Conservation (phyloP, 2,113 vertebrate species). For the Noctilio leporinus region DNA sequence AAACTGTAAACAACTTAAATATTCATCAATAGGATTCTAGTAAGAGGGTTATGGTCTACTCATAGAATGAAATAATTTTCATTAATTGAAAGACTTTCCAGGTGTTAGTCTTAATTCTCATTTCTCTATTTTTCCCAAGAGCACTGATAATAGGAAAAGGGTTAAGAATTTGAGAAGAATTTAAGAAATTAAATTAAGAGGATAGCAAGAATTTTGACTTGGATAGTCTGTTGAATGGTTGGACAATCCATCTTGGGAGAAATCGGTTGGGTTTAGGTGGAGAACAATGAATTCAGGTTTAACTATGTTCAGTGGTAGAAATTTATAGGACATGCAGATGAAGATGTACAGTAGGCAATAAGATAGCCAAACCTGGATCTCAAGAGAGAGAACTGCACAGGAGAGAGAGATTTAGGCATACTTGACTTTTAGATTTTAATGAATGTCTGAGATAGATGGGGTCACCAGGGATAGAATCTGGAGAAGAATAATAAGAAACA, state of each 20-base stretch:
- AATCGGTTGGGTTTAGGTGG: neutral
- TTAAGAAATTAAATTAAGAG: neutral
- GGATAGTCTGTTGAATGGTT: neutral
- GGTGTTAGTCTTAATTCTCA: neutral
- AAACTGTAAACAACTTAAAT: neutral
- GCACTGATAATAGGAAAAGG: neutral
- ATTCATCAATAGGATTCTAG: neutral
- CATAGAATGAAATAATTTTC: neutral
- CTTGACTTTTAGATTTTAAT: neutral
- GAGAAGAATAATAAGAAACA: neutral
- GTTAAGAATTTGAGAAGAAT: neutral
- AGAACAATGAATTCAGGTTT: neutral
- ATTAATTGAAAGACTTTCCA: neutral
- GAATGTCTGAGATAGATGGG: neutral
- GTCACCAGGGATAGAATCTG: neutral
- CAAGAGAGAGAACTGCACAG: neutral
- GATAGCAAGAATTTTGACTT: neutral
- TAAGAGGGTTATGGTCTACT: neutral
- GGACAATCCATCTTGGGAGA: neutral
- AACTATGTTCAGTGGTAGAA: neutral
- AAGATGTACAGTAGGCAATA: neutral
- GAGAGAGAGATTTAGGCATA: neutral
- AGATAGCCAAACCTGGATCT: neutral
- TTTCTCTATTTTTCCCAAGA: neutral
- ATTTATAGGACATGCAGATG: neutral